These are phyloP conservation scores for Gopherus evgoodei DNA, from an alignment of 2,113 vertebrate species.

Conservation along the genomic window DNA sequence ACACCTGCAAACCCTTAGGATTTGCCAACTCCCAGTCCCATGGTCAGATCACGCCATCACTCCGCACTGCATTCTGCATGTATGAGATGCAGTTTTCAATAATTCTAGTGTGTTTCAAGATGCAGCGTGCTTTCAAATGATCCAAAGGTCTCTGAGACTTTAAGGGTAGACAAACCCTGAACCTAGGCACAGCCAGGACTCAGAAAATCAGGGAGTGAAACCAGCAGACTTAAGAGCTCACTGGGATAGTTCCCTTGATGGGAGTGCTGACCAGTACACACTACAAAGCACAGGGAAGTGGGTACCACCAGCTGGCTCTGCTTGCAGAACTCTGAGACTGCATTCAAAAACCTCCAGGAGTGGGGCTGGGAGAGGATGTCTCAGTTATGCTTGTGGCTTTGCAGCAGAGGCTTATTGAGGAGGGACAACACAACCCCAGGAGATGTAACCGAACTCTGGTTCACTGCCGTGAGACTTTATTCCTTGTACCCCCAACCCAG, in stretches of 20 bases:
- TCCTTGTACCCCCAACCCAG: neutral
- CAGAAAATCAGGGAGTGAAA: neutral
- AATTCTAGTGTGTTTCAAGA: conserved; percentile 13
- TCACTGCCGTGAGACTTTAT: neutral
- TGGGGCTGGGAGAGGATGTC: neutral
- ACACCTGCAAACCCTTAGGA: conserved; percentile 41
- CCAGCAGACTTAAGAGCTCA: neutral
- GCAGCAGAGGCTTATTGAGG: neutral
- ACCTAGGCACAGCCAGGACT: neutral
- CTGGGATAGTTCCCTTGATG: accelerated
- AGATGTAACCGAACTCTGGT: neutral
- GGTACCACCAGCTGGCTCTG: neutral
- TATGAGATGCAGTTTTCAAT: conserved; percentile 6
- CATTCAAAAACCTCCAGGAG: neutral
- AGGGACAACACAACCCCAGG: neutral
- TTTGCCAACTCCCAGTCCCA: conserved; percentile 28
- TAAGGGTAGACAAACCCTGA: neutral
- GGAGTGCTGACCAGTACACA: no score
- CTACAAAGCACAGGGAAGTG: neutral
- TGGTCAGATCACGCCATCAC: conserved; percentile 29
- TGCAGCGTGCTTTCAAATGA: conserved; percentile 8
- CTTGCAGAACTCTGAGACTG: neutral
- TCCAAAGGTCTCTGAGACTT: neutral
- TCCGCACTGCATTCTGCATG: neutral
- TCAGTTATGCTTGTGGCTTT: neutral